A percentile compares a stretch with the other conserved stretches of the same genome.
Evolutionary conservation across 2,113 vertebrate species (phyloP).

Genomic region (Sigmodon hispidus): DNA sequence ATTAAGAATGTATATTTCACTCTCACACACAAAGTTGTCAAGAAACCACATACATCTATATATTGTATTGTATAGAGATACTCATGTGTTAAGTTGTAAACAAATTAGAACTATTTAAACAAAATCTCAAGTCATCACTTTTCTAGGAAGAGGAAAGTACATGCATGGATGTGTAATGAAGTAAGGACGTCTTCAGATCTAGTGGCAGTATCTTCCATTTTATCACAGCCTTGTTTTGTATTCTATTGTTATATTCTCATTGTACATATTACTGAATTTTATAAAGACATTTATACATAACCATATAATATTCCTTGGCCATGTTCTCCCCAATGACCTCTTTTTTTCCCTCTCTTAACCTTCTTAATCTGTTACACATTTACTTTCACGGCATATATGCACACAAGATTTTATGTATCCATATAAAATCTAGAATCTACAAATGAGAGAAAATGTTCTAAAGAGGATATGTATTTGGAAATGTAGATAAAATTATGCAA

Average conservation of each 20-base stretch:
- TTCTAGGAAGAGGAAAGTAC: not conserved
- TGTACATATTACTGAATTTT: not conserved
- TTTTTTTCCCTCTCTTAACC: too few relatives aligned
- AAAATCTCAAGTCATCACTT: not conserved
- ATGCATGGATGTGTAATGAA: accelerated
- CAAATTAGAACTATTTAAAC: not conserved
- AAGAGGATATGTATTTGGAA: not conserved
- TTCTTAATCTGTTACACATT: not conserved
- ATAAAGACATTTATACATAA: too few relatives aligned
- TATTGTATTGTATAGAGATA: too few relatives aligned
- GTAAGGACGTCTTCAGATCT: too few relatives aligned
- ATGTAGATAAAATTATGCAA: not conserved
- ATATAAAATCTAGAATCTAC: not conserved
- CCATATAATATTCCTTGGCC: not conserved
- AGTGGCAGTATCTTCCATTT: not conserved
- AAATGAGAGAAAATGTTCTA: not conserved
- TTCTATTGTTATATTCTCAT: not conserved
- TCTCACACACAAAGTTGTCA: not conserved
- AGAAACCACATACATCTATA: not conserved
- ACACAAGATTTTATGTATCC: not conserved
- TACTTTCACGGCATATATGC: too few relatives aligned
- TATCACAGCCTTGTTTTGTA: not conserved
- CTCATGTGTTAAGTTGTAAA: not conserved
- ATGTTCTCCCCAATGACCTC: not conserved
- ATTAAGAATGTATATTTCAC: constrained; percentile 1